A percentile compares a stretch with the other conserved stretches of the same genome.
Conservation (phyloP, 2,888 invertebrate genomes). For the Dioctria rufipes region DNA sequence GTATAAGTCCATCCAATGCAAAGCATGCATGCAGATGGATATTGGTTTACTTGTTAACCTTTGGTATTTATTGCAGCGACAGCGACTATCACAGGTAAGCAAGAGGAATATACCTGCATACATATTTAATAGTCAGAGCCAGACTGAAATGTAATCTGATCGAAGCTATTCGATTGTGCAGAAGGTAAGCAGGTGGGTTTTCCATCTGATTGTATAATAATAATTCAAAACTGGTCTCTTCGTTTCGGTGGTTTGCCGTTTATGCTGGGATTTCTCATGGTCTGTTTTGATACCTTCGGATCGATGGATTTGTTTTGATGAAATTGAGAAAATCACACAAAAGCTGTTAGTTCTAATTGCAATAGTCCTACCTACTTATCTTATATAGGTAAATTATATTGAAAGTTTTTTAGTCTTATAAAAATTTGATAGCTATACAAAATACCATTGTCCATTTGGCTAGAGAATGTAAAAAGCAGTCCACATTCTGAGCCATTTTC, state of each 20-base stretch:
- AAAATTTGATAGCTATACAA: too few species aligned
- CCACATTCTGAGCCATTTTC: too few species aligned
- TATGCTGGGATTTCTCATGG: not conserved
- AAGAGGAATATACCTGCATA: too few species aligned
- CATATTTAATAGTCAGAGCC: not conserved
- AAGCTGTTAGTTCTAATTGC: too few species aligned
- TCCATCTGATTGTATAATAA: constrained; percentile 1
- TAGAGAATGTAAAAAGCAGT: too few species aligned
- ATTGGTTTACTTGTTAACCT: constrained; percentile 4
- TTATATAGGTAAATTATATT: too few species aligned
- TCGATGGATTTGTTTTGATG: too few species aligned
- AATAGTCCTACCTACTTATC: too few species aligned
- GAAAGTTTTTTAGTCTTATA: too few species aligned
- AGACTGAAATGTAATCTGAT: constrained; percentile 2
- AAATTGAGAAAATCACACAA: too few species aligned
- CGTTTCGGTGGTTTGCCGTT: not conserved
- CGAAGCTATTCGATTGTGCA: constrained; percentile 27
- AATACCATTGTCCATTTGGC: too few species aligned
- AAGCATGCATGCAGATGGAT: not conserved
- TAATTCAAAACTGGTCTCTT: not conserved
- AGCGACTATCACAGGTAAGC: constrained; percentile 11
- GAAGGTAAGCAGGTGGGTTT: constrained; percentile 20
- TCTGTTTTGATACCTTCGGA: not conserved
- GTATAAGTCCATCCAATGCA: not conserved
- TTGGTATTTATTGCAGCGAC: constrained; percentile 19